Base-by-base conservation (phyloP, 2,113 vertebrate species). In the Brachyistius frenatus region DNA sequence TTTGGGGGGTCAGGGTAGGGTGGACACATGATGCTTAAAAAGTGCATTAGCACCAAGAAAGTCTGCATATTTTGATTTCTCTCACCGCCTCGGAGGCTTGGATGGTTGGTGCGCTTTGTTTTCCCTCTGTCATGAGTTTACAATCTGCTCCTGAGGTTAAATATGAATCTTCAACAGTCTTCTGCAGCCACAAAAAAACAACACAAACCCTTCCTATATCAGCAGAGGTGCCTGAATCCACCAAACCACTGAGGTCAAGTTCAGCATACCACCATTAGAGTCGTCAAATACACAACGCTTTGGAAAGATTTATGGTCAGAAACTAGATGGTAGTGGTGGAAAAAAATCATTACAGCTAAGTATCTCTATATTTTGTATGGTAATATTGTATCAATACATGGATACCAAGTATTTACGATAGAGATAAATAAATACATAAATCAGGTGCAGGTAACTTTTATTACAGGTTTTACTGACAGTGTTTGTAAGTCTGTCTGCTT, bases 11-110 rank as follows among this genome's bases (percentile, higher is more conserved):
- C 74, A 75, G 61, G 33, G 44, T 35, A 72, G 69, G 76, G 78
- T 84, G 83, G 80, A 85, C 75, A 74, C 49, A 66, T 65, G 70
- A 71, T 73, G 72, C 74, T 85, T 58, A 52, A 50, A 80, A 77
- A 84, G 32, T 72, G 61, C 64, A 73, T 84, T 53, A 83, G 86
- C 82, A 66, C 61, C 60, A 53, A 72, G 39, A 87, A 71, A 70
- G 9, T 32, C 39, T 32, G 30, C 14, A 55, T 72, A 35, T 81
- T 78, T 74, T 65, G 61, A 76, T 64, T 50, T 39, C 7, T 56
- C 15, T 75, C 57, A n/a, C 11, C 7, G 11, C 47, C 39, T 62
- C 46, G 41, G 5, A 47, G 41, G 55, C 14, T 69, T 16, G 52
- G 73, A 31, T 32, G 56, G 15, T 76, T 78, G 63, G 46, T 11